A percentile compares a stretch with the other conserved stretches of the same genome.
Conservation (phyloP, 2,797 vertebrate species). For the Gallinago nigripennis region DNA sequence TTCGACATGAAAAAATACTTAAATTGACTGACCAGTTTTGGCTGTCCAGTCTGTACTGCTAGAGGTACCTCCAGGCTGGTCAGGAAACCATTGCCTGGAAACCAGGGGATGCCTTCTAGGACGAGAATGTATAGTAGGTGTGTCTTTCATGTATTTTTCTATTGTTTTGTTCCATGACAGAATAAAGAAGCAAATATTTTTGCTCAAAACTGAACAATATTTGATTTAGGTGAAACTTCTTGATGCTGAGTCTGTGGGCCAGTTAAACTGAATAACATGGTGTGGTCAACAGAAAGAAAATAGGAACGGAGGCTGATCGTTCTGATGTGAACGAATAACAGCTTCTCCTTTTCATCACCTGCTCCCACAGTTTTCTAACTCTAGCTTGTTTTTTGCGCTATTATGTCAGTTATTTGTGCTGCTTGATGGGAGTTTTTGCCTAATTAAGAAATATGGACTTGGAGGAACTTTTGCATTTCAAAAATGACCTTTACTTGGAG, state of each 20-base stretch:
- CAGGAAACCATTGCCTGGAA: background rate
- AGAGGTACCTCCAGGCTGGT: rapidly evolving
- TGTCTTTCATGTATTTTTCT: background rate
- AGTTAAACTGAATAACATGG: background rate
- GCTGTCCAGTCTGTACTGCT: background rate
- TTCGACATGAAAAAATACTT: background rate
- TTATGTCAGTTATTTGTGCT: background rate
- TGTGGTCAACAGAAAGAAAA: background rate
- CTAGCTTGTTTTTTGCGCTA: background rate
- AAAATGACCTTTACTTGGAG: background rate
- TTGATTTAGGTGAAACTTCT: background rate
- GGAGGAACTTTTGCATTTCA: background rate
- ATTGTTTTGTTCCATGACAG: background rate
- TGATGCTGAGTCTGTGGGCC: background rate
- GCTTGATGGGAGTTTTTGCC: background rate
- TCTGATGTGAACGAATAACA: background rate
- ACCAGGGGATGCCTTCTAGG: background rate
- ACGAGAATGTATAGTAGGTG: background rate
- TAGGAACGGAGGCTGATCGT: background rate
- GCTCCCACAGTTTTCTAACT: conserved; percentile 20
- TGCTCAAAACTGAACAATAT: background rate
- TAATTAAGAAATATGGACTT: background rate
- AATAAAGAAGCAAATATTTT: background rate
- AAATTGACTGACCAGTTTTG: background rate
- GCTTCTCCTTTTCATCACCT: conserved; percentile 1